Conservation (phyloP, 2,888 invertebrate species). For the Trachelus troglodyta region DNA sequence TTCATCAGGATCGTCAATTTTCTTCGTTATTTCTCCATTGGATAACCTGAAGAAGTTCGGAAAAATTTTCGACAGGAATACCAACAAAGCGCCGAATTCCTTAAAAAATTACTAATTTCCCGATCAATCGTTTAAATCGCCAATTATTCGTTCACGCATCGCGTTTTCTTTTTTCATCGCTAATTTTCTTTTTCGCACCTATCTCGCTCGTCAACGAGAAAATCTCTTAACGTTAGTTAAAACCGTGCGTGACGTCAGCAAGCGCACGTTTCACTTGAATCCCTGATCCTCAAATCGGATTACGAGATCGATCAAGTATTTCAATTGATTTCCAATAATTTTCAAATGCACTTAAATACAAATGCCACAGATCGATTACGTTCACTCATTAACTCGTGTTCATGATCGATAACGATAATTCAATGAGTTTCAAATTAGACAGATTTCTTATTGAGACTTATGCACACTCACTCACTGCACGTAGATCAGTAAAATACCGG, state of each 20-base stretch:
- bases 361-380: not conserved
- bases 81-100: not conserved
- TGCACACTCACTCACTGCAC: not conserved
- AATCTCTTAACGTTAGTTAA: no score
- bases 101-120: no score
- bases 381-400: not conserved
- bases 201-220: not conserved
- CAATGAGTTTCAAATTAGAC: not conserved
- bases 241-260: not conserved
- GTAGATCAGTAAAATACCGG: not conserved
- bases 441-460: not conserved
- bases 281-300: not conserved
- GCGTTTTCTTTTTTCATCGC: no score
- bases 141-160: not conserved
- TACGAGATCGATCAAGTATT: not conserved
- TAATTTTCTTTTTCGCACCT: not conserved
- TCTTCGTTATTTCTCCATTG: not conserved
- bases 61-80: not conserved
- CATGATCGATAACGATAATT: not conserved
- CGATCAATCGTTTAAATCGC: no score
- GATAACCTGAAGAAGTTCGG: not conserved
- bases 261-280: not conserved
- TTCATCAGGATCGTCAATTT: not conserved
- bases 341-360: not conserved
- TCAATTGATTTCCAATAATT: not conserved